Percentiles rank a stretch among this genome's conserved stretches.
These are phyloP conservation scores for Hyphantria cunea DNA, from an alignment of 1,140 invertebrate genomes.

Conservation along the genomic window DNA sequence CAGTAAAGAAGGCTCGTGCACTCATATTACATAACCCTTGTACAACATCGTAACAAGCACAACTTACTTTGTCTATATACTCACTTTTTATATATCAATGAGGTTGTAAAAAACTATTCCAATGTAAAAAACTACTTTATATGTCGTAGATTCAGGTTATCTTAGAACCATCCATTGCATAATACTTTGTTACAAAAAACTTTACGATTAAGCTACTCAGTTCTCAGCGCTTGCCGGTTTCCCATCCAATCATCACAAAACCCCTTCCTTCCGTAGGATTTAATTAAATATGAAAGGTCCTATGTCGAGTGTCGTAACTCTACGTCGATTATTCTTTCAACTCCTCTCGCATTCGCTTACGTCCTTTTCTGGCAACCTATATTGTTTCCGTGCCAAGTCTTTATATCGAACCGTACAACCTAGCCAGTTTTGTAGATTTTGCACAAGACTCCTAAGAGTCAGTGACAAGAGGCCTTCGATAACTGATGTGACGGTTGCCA, in stretches of 20 bases:
- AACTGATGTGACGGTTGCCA: constrained; percentile 12
- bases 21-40: constrained; percentile 19
- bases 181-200: constrained; percentile 5
- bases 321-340: constrained; percentile 42
- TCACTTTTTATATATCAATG: constrained; percentile 6
- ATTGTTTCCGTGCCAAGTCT: constrained; percentile 58
- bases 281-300: constrained; percentile 47
- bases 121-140: constrained; percentile 18
- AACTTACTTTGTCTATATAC: constrained; percentile 4
- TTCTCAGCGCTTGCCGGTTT: constrained; percentile 12
- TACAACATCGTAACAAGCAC: neutral
- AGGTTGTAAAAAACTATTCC: constrained; percentile 5
- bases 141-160: constrained; percentile 9
- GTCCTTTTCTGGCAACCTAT: constrained; percentile 58
- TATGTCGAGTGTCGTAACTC: constrained; percentile 40
- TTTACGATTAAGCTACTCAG: neutral
- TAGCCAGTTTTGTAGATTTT: constrained; percentile 50
- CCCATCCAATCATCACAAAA: constrained; percentile 28
- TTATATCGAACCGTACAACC: constrained; percentile 53
- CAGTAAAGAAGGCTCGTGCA: constrained; percentile 18
- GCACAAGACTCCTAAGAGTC: constrained; percentile 21
- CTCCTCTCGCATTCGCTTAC: constrained; percentile 41
- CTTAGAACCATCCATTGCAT: constrained; percentile 8
- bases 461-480: constrained; percentile 4
- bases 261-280: constrained; percentile 27